Conservation (phyloP, 2,797 vertebrate genomes). For the Typhlichthys eigenmanni region DNA sequence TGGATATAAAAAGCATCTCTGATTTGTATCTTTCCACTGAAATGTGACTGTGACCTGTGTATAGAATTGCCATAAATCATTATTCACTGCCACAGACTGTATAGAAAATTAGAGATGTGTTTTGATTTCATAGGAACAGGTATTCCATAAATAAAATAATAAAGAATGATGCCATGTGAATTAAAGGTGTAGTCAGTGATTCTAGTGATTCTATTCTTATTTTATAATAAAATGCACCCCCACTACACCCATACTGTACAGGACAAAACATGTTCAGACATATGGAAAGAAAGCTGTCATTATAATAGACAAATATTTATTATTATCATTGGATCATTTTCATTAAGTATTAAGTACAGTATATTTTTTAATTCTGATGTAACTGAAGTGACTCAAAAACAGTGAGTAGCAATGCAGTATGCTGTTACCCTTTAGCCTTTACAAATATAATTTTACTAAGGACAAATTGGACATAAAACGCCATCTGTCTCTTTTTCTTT, state of each 20-base stretch:
- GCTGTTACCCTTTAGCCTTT: constrained; percentile 30
- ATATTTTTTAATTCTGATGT: no score
- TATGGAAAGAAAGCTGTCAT: background rate
- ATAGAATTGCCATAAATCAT: constrained; percentile 57
- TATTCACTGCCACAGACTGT: constrained; percentile 29
- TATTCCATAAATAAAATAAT: no score
- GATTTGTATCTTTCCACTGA: constrained; percentile 57
- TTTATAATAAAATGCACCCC: no score
- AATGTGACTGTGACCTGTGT: constrained; percentile 43
- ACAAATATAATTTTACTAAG: constrained; percentile 46
- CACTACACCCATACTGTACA: no score
- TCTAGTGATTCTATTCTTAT: no score
- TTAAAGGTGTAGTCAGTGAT: no score
- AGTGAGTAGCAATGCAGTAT: constrained; percentile 17
- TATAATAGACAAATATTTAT: background rate
- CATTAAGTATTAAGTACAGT: background rate
- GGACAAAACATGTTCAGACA: background rate
- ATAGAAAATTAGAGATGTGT: background rate
- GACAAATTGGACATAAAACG: constrained; percentile 30
- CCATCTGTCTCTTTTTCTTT: constrained; percentile 24
- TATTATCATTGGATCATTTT: background rate
- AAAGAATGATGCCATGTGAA: no score
- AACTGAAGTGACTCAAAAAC: background rate
- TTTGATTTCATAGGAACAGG: background rate
- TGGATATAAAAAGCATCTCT: constrained; percentile 66